Evolutionary conservation across 2,113 vertebrate species (phyloP).

Genomic region (Tachycineta bicolor): DNA sequence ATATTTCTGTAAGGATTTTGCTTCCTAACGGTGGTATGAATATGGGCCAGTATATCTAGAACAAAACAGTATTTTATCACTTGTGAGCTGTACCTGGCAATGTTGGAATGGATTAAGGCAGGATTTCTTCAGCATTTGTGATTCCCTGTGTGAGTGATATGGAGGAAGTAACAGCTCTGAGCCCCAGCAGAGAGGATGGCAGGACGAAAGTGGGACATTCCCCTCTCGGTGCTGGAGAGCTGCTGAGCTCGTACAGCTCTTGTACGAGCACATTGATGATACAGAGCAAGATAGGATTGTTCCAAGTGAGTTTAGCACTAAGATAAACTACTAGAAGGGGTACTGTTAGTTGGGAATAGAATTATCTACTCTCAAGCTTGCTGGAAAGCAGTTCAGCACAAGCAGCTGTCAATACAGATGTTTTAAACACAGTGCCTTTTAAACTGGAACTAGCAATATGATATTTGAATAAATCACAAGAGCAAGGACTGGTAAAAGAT

Average conservation of each 20-base stretch:
- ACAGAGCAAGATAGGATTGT: neutral
- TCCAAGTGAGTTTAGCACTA: neutral
- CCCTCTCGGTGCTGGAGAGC: neutral
- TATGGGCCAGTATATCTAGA: neutral
- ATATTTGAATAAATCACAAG: neutral
- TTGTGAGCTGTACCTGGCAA: neutral
- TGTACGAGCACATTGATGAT: neutral
- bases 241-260: neutral
- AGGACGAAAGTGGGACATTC: accelerated
- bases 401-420: neutral
- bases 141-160: neutral
- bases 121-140: neutral
- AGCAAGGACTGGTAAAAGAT: neutral
- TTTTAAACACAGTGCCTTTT: neutral
- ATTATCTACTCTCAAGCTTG: neutral
- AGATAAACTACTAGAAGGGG: neutral
- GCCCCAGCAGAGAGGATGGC: neutral
- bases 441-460: neutral
- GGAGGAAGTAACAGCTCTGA: neutral
- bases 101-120: neutral
- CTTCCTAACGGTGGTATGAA: neutral
- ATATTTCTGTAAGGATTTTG: neutral
- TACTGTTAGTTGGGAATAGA: neutral
- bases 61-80: neutral
- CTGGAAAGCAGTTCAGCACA: neutral